Evolutionary conservation across 23 tunicate species (phyloP).

Genomic region (Halocynthia roretzi): DNA sequence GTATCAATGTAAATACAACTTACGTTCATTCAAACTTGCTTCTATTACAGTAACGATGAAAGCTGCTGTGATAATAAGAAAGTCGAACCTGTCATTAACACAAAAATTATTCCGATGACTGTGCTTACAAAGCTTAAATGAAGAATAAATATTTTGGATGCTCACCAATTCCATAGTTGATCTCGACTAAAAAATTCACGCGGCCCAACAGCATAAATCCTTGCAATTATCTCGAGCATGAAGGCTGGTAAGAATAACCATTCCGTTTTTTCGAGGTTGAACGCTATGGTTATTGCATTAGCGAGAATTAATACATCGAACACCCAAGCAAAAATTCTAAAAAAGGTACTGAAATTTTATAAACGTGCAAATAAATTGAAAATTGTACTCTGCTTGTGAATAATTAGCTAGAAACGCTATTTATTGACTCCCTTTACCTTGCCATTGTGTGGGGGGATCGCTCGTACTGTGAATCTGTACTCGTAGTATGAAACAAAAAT

Average conservation of each 20-base stretch:
- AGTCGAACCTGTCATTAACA: conserved; percentile 75
- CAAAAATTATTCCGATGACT: not conserved
- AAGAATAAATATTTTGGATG: not conserved
- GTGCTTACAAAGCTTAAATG: not conserved
- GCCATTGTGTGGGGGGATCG: too few relatives aligned
- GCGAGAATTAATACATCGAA: conserved; percentile 82
- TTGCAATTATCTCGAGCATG: conserved; percentile 70
- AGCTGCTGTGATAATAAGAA: conserved; percentile 78
- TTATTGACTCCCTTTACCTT: too few relatives aligned
- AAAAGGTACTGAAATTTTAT: not conserved
- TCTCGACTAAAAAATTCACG: conserved; percentile 65
- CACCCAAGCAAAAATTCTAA: conserved; percentile 55
- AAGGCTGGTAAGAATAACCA: conserved; percentile 89
- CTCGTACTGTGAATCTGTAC: too few relatives aligned
- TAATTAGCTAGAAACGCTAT: too few relatives aligned
- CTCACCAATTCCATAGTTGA: conserved; percentile 91
- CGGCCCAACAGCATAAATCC: conserved; percentile 84
- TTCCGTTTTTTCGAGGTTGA: conserved; percentile 66
- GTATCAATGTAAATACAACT: conserved; percentile 17
- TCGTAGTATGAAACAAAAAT: too few relatives aligned
- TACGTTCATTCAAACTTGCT: conserved; percentile 88
- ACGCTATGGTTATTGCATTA: conserved; percentile 90
- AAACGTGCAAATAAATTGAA: too few relatives aligned
- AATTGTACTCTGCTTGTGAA: too few relatives aligned
- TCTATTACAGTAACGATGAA: conserved; percentile 84